Evolutionary conservation across 2,113 vertebrate species (phyloP).

Genomic region (Columba livia): DNA sequence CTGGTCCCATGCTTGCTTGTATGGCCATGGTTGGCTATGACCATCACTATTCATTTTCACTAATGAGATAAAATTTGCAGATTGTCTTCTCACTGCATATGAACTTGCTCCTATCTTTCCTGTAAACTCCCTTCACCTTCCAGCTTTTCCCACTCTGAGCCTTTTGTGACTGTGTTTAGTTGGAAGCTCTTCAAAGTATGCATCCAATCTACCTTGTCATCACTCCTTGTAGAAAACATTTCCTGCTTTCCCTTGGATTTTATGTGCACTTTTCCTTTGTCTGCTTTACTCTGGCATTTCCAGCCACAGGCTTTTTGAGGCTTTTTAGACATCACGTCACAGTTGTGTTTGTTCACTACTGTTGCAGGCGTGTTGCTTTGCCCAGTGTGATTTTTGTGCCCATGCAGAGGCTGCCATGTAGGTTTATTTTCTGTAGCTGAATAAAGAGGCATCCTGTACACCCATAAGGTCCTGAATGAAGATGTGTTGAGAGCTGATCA

Average conservation of each 20-base stretch:
- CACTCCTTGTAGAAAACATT: neutral
- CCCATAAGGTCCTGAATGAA: neutral
- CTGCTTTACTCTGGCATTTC: neutral
- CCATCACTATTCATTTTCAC: neutral
- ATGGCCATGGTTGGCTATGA: neutral
- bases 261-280: neutral
- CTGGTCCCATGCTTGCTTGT: accelerated
- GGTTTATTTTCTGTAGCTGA: neutral
- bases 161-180: neutral
- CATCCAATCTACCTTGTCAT: neutral
- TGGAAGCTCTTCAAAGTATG: neutral
- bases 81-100: neutral
- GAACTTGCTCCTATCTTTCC: neutral
- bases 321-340: neutral
- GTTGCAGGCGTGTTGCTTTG: accelerated
- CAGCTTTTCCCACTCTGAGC: neutral
- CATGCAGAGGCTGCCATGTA: neutral
- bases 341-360: neutral
- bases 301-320: neutral
- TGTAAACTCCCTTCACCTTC: neutral
- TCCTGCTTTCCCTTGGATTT: neutral
- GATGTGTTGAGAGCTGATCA: neutral
- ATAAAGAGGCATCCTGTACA: neutral
- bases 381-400: neutral
- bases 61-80: neutral